phyloP scores from a whole-genome alignment of 2,113 vertebrate species.

The Pica pica region DNA sequence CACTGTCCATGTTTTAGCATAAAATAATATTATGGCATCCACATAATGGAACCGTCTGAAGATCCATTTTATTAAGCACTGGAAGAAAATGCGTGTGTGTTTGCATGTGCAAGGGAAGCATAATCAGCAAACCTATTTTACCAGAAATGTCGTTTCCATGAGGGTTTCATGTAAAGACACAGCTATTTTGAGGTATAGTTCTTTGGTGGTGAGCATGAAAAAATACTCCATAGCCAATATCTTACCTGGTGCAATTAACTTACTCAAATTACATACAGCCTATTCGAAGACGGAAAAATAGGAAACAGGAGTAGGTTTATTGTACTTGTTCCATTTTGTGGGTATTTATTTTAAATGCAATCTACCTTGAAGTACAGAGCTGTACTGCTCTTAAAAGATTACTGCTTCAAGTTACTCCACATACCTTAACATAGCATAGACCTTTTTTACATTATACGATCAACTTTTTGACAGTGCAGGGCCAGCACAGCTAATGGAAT shows the following conservation, averaged over 20 bases:
- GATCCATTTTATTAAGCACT: conserved; percentile 59
- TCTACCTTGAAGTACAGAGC: conserved; percentile 38
- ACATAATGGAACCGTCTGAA: conserved; percentile 49
- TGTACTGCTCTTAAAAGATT: conserved; percentile 45
- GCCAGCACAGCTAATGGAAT: conserved; percentile 84
- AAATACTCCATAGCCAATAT: not conserved
- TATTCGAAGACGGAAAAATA: not conserved
- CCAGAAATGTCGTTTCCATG: not conserved
- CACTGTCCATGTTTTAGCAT: conserved; percentile 34
- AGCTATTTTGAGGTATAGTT: not conserved
- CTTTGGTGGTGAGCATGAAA: not conserved
- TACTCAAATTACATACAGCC: not conserved
- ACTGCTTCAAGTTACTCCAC: conserved; percentile 76
- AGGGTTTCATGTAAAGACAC: fast-evolving
- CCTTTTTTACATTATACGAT: conserved; percentile 80
- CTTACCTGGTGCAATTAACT: conserved; percentile 21
- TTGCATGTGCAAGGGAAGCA: not conserved
- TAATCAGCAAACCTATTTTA: conserved; percentile 15
- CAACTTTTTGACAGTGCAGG: conserved; percentile 81
- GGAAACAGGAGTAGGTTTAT: not conserved
- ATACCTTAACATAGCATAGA: conserved; percentile 78
- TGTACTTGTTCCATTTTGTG: conserved; percentile 9
- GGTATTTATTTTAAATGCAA: conserved; percentile 35
- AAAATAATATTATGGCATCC: conserved; percentile 64
- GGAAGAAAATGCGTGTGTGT: conserved; percentile 9